Evolutionary conservation across 2,888 invertebrate species (phyloP).

Genomic region (Tortricodes alternella): DNA sequence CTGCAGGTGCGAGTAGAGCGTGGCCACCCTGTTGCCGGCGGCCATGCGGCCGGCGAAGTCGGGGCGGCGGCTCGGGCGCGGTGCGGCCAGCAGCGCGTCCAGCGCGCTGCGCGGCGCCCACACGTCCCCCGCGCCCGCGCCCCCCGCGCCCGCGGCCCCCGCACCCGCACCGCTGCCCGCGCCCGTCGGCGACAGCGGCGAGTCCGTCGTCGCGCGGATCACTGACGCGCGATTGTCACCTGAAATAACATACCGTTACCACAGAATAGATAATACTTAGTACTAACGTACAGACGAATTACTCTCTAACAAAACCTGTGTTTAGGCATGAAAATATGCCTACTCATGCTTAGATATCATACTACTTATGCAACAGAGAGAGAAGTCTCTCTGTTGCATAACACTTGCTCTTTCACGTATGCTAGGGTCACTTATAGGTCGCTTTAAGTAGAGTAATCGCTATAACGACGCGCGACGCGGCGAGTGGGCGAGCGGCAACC

Average conservation of each 20-base stretch:
- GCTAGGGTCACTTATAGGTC: too few species aligned
- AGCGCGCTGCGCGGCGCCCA: slow-evolving; percentile 78
- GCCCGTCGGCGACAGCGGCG: slow-evolving; percentile 92
- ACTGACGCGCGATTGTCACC: slow-evolving; percentile 72
- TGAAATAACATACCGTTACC: slow-evolving; percentile 38
- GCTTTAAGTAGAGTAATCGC: too few species aligned
- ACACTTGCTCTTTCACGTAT: too few species aligned
- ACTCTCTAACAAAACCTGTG: too few species aligned
- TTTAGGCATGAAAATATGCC: too few species aligned
- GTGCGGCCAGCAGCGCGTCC: slow-evolving; percentile 79
- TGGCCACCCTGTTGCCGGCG: slow-evolving; percentile 84
- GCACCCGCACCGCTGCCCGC: slow-evolving; percentile 58
- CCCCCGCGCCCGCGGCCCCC: slow-evolving; percentile 67
- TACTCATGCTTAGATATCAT: too few species aligned
- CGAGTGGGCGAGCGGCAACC: too few species aligned
- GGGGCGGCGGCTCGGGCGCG: slow-evolving; percentile 75
- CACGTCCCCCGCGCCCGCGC: slow-evolving; percentile 58
- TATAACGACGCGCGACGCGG: too few species aligned
- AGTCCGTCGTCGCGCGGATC: slow-evolving; percentile 90
- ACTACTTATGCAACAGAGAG: too few species aligned
- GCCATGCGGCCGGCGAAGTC: slow-evolving; percentile 87
- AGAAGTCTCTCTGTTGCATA: too few species aligned
- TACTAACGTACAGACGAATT: too few species aligned
- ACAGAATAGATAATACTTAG: too few species aligned
- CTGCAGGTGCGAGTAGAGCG: slow-evolving; percentile 88